These are phyloP conservation scores for Steatocranus sp. DNA, from an alignment of 2,797 vertebrate genomes.

Conservation along the genomic window DNA sequence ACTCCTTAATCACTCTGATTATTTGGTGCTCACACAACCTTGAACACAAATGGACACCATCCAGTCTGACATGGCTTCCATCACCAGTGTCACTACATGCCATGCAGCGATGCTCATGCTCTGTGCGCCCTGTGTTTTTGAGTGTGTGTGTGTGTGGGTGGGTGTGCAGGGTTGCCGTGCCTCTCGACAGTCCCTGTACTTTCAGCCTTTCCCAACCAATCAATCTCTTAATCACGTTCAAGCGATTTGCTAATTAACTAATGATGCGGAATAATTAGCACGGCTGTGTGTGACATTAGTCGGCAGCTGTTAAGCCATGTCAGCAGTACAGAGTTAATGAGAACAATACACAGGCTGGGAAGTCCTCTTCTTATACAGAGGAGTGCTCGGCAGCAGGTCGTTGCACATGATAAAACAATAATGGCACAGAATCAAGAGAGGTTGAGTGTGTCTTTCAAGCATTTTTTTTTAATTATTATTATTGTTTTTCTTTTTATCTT, in stretches of 20 bases:
- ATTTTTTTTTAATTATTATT: background rate
- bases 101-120: conserved; percentile 16
- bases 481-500: conserved; percentile 47
- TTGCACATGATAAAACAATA: background rate
- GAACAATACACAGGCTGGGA: conserved; percentile 42
- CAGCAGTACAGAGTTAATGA: conserved; percentile 37
- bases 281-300: conserved; percentile 52
- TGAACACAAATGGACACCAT: background rate
- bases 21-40: background rate
- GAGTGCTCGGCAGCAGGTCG: conserved; percentile 1
- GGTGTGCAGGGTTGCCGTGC: conserved; percentile 11
- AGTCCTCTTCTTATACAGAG: background rate
- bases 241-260: conserved; percentile 64
- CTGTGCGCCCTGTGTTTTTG: background rate
- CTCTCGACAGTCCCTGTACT: conserved; percentile 38
- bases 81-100: conserved; percentile 17
- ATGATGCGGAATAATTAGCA: conserved; percentile 63
- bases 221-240: conserved; percentile 59
- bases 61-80: conserved; percentile 20
- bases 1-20: background rate
- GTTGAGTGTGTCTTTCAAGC: conserved; percentile 1
- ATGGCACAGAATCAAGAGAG: conserved; percentile 27
- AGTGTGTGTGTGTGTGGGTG: background rate
- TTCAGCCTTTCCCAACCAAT: conserved; percentile 46
- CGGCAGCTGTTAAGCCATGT: conserved; percentile 55